Conservation (phyloP, 2,888 invertebrate genomes). For the Conistra vaccinii region DNA sequence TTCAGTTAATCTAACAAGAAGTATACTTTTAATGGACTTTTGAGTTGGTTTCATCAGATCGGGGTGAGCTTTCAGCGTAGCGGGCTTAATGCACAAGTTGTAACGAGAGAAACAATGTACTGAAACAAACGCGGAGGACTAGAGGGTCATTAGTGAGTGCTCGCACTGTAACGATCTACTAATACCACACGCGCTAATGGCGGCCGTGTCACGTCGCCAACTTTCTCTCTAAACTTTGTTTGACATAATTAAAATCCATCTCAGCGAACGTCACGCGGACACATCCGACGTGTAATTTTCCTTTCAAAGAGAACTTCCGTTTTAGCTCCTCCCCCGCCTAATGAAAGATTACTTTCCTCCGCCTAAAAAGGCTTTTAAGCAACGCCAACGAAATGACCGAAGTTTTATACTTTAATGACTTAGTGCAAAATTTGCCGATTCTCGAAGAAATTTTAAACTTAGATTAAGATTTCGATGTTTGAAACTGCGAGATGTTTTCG, state of each 20-base stretch:
- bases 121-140: slow-evolving; percentile 1
- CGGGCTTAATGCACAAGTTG: slow-evolving; percentile 56
- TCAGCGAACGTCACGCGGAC: slow-evolving; percentile 83
- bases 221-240: slow-evolving; percentile 85
- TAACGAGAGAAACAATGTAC: slow-evolving; percentile 27
- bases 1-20: slow-evolving; percentile 47
- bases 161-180: slow-evolving; percentile 21
- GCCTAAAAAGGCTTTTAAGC: slow-evolving; percentile 91
- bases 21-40: slow-evolving; percentile 71
- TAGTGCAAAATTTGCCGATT: slow-evolving; percentile 91
- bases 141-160: slow-evolving; percentile 32
- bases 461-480: slow-evolving; percentile 90
- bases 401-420: slow-evolving; percentile 91
- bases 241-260: slow-evolving; percentile 91
- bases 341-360: slow-evolving; percentile 91
- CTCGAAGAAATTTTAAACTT: slow-evolving; percentile 90
- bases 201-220: slow-evolving; percentile 62
- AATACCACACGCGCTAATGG: slow-evolving; percentile 38
- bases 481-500: slow-evolving; percentile 87
- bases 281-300: slow-evolving; percentile 90
- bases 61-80: slow-evolving; percentile 63
- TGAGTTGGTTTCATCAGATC: slow-evolving; percentile 68
- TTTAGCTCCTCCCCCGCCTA: slow-evolving; percentile 89
- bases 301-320: slow-evolving; percentile 91
- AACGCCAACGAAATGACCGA: slow-evolving; percentile 90